These are phyloP conservation scores for Drosophila kikkawai DNA, from an alignment of 1,140 invertebrate genomes.

Conservation along the genomic window DNA sequence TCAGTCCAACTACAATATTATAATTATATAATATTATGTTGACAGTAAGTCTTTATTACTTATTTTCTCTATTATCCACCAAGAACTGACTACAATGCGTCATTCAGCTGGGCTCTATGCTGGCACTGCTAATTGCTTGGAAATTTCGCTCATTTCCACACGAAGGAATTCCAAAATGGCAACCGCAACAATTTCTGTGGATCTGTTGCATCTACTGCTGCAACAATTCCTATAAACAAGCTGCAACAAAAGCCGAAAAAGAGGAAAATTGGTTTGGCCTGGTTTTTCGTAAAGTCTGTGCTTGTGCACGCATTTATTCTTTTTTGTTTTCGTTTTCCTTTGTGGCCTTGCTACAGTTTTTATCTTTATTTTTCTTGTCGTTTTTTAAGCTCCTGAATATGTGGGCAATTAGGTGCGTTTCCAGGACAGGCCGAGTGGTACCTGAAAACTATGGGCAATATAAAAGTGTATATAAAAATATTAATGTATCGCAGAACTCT, in stretches of 20 bases:
- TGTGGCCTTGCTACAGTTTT: slow-evolving; percentile 14
- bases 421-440: slow-evolving; percentile 5
- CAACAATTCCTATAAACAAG: slow-evolving; percentile 55
- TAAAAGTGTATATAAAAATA: not conserved
- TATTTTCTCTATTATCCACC: slow-evolving; percentile 27
- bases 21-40: not conserved
- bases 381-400: slow-evolving; percentile 39
- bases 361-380: slow-evolving; percentile 17
- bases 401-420: slow-evolving; percentile 2
- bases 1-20: no score
- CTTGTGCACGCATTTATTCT: slow-evolving; percentile 47
- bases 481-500: not conserved
- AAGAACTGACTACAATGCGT: slow-evolving; percentile 27
- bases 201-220: slow-evolving; percentile 34
- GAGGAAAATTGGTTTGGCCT: slow-evolving; percentile 53
- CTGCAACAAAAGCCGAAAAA: slow-evolving; percentile 19
- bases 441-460: not conserved
- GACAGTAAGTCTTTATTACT: slow-evolving; percentile 7
- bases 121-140: slow-evolving; percentile 73
- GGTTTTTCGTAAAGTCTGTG: slow-evolving; percentile 55
- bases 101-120: slow-evolving; percentile 35
- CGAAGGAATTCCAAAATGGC: slow-evolving; percentile 66
- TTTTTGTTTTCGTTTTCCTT: slow-evolving; percentile 35
- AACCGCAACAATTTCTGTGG: slow-evolving; percentile 65
- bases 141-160: slow-evolving; percentile 80